phyloP scores from a whole-genome alignment of 2,888 invertebrate genomes.

The Apamea sordens region DNA sequence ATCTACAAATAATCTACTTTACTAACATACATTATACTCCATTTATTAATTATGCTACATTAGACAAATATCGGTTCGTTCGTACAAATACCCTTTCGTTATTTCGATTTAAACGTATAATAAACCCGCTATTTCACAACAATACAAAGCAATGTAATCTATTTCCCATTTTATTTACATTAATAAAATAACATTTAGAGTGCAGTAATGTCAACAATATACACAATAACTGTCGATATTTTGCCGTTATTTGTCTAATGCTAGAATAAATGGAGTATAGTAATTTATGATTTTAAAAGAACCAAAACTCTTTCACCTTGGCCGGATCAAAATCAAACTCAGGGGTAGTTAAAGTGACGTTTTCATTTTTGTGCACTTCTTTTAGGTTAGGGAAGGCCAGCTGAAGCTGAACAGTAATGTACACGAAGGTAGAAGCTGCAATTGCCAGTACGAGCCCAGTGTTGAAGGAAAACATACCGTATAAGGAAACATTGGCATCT shows the following conservation, averaged over 20 bases:
- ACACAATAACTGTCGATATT: background rate
- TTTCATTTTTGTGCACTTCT: constrained; percentile 50
- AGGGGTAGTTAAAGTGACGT: constrained; percentile 27
- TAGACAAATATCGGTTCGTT: background rate
- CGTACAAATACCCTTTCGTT: no score
- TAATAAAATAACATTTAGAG: background rate
- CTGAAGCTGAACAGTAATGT: constrained; percentile 80
- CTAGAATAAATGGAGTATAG: background rate
- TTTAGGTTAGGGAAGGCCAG: constrained; percentile 72
- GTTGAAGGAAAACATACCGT: constrained; percentile 72
- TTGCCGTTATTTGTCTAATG: background rate
- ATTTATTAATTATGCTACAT: background rate
- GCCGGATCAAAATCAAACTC: constrained; percentile 42
- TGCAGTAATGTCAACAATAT: background rate
- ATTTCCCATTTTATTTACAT: background rate
- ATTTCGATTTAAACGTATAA: no score
- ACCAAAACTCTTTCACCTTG: constrained; percentile 55
- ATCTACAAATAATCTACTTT: no score
- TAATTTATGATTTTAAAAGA: constrained; percentile 33
- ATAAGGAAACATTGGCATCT: constrained; percentile 70
- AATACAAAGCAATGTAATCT: background rate
- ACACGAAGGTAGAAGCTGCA: constrained; percentile 78
- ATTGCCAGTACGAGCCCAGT: constrained; percentile 71
- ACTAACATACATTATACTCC: background rate
- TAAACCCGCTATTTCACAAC: background rate